Conservation (phyloP, 2,113 vertebrate species). For the Cyanoliseus patagonus region DNA sequence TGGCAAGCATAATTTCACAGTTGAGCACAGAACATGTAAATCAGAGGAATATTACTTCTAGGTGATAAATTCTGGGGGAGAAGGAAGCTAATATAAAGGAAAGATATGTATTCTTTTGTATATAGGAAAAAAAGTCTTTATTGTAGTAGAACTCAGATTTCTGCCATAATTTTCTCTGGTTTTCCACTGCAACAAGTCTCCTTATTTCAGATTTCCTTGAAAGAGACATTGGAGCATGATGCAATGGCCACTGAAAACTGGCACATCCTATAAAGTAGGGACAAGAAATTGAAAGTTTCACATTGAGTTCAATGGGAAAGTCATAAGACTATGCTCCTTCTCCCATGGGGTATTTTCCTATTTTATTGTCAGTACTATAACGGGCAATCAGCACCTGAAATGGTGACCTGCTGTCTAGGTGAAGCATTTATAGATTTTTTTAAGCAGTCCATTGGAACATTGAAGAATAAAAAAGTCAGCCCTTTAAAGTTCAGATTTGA, state of each 20-base stretch:
- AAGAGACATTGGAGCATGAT: background rate
- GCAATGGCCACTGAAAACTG: background rate
- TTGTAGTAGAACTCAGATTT: background rate
- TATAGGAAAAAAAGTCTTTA: background rate
- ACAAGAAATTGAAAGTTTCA: conserved; percentile 55
- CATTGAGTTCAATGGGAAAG: conserved; percentile 46
- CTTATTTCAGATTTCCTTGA: conserved; percentile 28
- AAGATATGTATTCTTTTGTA: background rate
- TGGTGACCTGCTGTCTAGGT: conserved; percentile 64
- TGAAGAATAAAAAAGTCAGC: conserved; percentile 28
- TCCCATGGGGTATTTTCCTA: conserved; percentile 54
- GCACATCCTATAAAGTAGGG: background rate
- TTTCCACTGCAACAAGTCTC: background rate
- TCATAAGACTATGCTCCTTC: conserved; percentile 25
- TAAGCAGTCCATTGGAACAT: conserved; percentile 53
- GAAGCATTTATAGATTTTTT: conserved; percentile 62
- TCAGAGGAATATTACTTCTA: background rate
- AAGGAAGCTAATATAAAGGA: background rate
- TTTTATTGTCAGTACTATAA: conserved; percentile 64
- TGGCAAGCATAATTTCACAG: background rate
- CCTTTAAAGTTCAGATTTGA: conserved; percentile 25
- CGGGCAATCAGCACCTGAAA: conserved; percentile 66
- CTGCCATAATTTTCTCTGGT: background rate
- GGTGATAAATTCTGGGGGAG: background rate
- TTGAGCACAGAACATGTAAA: background rate